Base-by-base conservation (phyloP, 2,888 invertebrate species). In the Athripsodes cinereus region DNA sequence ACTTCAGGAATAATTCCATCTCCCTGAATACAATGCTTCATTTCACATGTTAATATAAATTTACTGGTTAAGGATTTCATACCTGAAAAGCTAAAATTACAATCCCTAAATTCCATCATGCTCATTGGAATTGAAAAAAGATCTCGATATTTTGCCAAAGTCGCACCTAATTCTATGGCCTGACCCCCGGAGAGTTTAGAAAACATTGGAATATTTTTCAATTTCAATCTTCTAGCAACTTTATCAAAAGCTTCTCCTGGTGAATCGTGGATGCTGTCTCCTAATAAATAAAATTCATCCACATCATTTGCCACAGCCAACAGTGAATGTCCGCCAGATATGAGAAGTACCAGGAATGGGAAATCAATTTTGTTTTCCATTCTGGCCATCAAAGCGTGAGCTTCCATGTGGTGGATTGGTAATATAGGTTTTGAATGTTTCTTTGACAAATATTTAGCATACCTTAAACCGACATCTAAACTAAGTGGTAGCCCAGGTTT, bases 341-440 rank as follows among this genome's bases (percentile, higher is more conserved):
- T 86, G 21, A 98, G 77, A 21, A 98, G 76, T 47, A 90, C 90
- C 59, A 98, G 74, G 73, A 88, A 98, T 21, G 98, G 98, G 77
- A 90, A 96, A 57, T 85, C 76, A 52, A 94, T 75, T 64, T 83
- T 68, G 66, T 83, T 65, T 64, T 70, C 62, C 85, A 96, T 86
- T 69, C 96, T 82, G 20, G 85, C 87, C 16, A 91, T 91, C 58
- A 99, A 76, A 2, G 98, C 96, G 79, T 99, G 99, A 1, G 99
- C 98, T 79, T 97, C 90, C 99, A 99, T 99, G 68, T 99, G 99
- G 78, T 99, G 98, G 59, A 99, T 87, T 0, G 98, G 96, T 69
- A 99, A 91, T 63, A 98, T 75, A 0, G 95, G 94, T 70, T 89
- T 92, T 0, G 79, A 74, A 63, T 83, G 76, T 54, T 76, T 74